Evolutionary conservation across 92 coral and sea anemone species (phyloP).

Genomic region (Bergia sp.): DNA sequence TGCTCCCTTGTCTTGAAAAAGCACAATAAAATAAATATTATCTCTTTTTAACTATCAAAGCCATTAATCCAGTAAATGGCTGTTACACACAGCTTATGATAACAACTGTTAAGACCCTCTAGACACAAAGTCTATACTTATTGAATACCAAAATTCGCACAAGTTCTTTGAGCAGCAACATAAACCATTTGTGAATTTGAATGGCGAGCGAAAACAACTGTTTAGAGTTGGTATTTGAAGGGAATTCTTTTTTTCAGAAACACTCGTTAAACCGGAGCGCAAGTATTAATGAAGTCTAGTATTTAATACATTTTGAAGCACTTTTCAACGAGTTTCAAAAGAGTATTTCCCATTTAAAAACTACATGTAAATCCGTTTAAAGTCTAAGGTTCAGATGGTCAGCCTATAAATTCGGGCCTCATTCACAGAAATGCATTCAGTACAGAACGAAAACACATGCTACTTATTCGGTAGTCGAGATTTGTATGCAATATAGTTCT

Average conservation of each 20-base stretch:
- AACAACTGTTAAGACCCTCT: neutral
- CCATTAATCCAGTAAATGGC: conserved; percentile 15
- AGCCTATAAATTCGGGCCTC: neutral
- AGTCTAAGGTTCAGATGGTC: neutral
- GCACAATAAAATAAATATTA: conserved; percentile 21
- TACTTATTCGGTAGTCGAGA: neutral
- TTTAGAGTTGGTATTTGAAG: neutral
- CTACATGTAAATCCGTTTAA: neutral
- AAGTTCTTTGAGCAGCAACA: neutral
- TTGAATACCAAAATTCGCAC: neutral
- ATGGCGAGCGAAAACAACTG: neutral
- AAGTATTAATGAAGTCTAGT: neutral
- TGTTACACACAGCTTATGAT: conserved; percentile 17
- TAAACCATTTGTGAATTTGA: neutral
- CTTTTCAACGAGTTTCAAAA: neutral
- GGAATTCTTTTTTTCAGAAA: neutral
- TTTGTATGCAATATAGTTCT: neutral
- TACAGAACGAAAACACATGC: neutral
- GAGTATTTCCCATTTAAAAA: conserved; percentile 15
- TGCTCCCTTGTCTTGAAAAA: conserved; percentile 5
- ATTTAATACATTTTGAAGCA: neutral
- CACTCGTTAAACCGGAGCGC: neutral
- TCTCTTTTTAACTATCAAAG: conserved; percentile 25
- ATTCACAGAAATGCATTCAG: neutral
- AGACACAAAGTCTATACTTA: neutral